Percentiles rank a stretch among this genome's conserved stretches.
These are phyloP conservation scores for Notechis scutatus DNA, from an alignment of 2,113 vertebrate species.

Conservation along the genomic window DNA sequence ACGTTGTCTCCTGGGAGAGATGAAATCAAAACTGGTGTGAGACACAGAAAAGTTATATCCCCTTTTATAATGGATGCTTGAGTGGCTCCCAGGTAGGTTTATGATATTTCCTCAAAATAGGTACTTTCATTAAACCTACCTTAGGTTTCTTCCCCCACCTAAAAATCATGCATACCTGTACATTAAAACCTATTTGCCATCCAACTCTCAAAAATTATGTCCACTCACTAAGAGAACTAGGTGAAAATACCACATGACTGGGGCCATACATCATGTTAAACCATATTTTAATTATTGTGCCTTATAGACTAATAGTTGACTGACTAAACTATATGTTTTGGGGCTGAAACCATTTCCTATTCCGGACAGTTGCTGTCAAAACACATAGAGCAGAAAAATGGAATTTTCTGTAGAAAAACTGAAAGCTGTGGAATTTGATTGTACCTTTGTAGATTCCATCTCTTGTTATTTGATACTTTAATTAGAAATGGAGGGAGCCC, in stretches of 20 bases:
- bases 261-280: neutral
- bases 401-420: neutral
- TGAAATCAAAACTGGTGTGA: neutral
- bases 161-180: neutral
- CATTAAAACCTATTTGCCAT: neutral
- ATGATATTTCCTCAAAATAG: neutral
- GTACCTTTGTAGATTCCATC: neutral
- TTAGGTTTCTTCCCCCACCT: neutral
- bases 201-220: neutral
- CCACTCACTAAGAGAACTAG: neutral
- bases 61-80: neutral
- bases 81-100: neutral
- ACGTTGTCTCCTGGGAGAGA: neutral
- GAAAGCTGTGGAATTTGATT: neutral
- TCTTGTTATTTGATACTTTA: neutral
- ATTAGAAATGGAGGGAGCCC: neutral
- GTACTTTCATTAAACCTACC: neutral
- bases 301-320: neutral
- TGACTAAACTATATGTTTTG: neutral
- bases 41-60: neutral
- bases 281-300: neutral
- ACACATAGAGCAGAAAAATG: neutral
- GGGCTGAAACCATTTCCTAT: neutral
- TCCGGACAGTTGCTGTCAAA: neutral
- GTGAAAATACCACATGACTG: neutral